These are phyloP conservation scores for Habrosyne pyritoides DNA, from an alignment of 2,888 invertebrate genomes.

Conservation along the genomic window DNA sequence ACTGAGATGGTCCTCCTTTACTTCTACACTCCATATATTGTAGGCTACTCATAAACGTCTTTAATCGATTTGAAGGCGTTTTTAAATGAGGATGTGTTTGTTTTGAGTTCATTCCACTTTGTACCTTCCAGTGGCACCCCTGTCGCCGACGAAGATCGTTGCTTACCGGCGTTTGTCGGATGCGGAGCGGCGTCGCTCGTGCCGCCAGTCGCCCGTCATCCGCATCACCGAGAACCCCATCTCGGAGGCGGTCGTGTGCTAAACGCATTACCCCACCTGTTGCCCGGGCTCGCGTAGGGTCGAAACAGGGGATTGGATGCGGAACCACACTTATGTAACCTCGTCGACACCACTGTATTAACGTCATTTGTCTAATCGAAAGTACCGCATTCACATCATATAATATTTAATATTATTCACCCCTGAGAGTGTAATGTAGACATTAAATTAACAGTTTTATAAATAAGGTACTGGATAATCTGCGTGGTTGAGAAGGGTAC, in stretches of 20 bases:
- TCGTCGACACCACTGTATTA: not conserved
- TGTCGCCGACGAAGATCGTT: slow-evolving; percentile 88
- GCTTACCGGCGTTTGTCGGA: slow-evolving; percentile 85
- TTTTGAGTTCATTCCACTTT: not conserved
- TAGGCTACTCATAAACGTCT: too few relatives aligned
- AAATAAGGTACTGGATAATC: not conserved
- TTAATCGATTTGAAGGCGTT: not conserved
- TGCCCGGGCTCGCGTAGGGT: slow-evolving; percentile 13
- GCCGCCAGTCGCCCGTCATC: slow-evolving; percentile 85
- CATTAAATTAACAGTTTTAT: not conserved
- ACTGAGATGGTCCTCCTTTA: too few relatives aligned
- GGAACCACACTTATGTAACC: slow-evolving; percentile 1
- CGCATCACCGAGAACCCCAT: slow-evolving; percentile 92
- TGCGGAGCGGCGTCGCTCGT: slow-evolving; percentile 71
- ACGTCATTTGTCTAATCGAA: not conserved
- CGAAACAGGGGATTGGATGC: not conserved
- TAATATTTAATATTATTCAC: not conserved
- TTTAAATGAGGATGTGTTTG: not conserved
- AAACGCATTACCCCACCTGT: slow-evolving; percentile 49
- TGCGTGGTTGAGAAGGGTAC: not conserved
- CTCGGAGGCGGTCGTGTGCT: slow-evolving; percentile 89
- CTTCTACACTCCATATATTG: too few relatives aligned
- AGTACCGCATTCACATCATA: not conserved
- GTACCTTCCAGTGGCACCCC: slow-evolving; percentile 85
- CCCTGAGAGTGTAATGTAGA: slow-evolving; percentile 3